These are phyloP conservation scores for Aphidius colemani DNA, from an alignment of 2,888 invertebrate species.

Conservation along the genomic window DNA sequence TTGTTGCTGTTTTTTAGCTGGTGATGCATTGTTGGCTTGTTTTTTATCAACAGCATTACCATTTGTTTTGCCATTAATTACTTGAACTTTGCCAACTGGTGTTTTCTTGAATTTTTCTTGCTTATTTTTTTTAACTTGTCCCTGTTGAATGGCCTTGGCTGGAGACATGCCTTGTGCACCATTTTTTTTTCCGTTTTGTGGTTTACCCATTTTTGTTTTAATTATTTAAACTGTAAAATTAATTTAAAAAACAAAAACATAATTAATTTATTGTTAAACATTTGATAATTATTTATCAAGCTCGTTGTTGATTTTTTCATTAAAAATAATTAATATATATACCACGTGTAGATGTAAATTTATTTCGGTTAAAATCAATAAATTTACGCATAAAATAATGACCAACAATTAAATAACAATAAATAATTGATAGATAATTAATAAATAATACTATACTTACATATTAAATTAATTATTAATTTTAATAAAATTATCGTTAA, in stretches of 20 bases:
- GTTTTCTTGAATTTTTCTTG: slow-evolving; percentile 43
- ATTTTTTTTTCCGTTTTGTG: slow-evolving; percentile 1
- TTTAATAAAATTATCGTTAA: no score
- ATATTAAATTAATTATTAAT: no score
- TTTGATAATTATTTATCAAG: no score
- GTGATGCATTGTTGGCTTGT: slow-evolving; percentile 15
- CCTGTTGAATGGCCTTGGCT: slow-evolving; percentile 19
- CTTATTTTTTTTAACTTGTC: slow-evolving; percentile 39
- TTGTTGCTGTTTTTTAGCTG: slow-evolving; percentile 9
- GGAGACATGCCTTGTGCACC: background rate
- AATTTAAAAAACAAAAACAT: background rate
- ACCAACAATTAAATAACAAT: no score
- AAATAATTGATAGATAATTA: no score
- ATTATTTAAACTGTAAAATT: background rate
- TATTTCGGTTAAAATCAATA: no score
- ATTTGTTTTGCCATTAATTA: slow-evolving; percentile 31
- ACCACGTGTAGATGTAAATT: no score
- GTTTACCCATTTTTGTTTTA: slow-evolving; percentile 5
- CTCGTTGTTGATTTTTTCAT: no score
- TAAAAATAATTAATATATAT: no score
- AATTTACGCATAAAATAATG: no score
- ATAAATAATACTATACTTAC: no score
- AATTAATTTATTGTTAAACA: background rate
- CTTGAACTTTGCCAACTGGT: slow-evolving; percentile 37
- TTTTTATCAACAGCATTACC: slow-evolving; percentile 19